Evolutionary conservation across 2,888 invertebrate genomes (phyloP), one percentile per base, ranked within the genome.

Genomic region (Anoplius nigerrimus): DNA sequence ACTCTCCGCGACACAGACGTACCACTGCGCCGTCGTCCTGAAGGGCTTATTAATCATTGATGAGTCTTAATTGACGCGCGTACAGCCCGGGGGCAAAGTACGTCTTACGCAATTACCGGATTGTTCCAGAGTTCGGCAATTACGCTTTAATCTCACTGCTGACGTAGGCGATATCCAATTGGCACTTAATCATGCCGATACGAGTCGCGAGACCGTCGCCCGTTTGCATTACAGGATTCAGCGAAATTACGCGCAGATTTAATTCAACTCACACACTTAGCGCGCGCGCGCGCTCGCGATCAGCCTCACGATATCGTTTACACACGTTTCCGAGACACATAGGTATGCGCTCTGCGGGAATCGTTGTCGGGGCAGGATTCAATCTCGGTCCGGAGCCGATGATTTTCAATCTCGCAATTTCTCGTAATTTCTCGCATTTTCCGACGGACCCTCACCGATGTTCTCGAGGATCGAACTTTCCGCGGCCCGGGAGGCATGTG

Each of bases 401-500:
- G 63, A 71, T 61, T 69, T 70, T 69, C 71, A 68, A 75, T 75
- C 68, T 73, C 61, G 60, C 63, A 71, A 71, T 71, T 62, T 53
- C 54, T 55, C 34, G 20, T 61, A 45, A 57, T 61, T 56, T 62
- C 62, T 59, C 42, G 67, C 43, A 34, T 6, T 27, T 46, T 21
- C 51, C 46, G 20, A 20, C 22, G 18, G 18, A 20, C 13, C 18
- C 55, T 18, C 56, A 43, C 59, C 62, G 66, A 72, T 76, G 72
- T 79, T 78, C 34, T 71, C 68, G 72, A 76, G 75, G 78, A 82
- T 82, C 81, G 80, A 82, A 83, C 78, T 80, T 82, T 77, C 78
- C 53, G 59, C 59, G 55, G 62, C 13, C 22, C 53, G 59, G 65
- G 76, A 81, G 78, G 79, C 82, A 82, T 82, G 86, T 87, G 82